Conservation (phyloP, 2,113 vertebrate genomes). For the Picathartes gymnocephalus region DNA sequence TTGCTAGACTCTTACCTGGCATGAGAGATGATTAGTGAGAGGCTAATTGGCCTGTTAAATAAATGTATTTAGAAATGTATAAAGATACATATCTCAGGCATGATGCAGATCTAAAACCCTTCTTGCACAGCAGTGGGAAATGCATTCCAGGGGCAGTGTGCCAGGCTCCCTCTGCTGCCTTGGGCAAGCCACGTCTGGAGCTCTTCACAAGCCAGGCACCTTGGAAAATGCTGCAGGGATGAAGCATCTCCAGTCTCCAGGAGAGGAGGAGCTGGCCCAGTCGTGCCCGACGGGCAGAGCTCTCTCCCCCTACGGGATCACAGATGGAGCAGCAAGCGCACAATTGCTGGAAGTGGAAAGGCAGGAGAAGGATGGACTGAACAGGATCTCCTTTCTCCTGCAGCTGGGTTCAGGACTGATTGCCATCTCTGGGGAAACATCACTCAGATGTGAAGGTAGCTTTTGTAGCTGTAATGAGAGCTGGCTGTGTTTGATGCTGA, state of each 20-base stretch:
- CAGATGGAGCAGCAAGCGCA: background rate
- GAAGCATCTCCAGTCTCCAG: background rate
- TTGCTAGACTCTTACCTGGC: background rate
- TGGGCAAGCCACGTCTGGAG: background rate
- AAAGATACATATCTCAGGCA: background rate
- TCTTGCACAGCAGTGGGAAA: background rate
- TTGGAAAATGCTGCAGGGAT: background rate
- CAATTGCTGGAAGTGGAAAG: background rate
- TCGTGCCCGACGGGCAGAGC: fast-evolving
- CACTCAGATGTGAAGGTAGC: background rate
- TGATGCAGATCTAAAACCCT: background rate
- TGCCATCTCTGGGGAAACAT: background rate
- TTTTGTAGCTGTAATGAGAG: background rate
- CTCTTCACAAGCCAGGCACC: background rate
- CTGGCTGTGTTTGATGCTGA: background rate
- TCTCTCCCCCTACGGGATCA: background rate
- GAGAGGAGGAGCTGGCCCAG: background rate
- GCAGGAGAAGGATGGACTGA: background rate
- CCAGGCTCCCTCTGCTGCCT: background rate
- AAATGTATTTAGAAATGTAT: background rate
- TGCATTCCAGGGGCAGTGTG: background rate
- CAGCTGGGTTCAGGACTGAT: background rate
- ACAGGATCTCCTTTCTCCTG: background rate
- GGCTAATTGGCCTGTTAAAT: background rate
- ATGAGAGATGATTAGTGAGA: background rate